These are phyloP conservation scores for Beroe forskalii DNA, from an alignment of 37 sponge, comb jelly and placozoan species.

Conservation along the genomic window DNA sequence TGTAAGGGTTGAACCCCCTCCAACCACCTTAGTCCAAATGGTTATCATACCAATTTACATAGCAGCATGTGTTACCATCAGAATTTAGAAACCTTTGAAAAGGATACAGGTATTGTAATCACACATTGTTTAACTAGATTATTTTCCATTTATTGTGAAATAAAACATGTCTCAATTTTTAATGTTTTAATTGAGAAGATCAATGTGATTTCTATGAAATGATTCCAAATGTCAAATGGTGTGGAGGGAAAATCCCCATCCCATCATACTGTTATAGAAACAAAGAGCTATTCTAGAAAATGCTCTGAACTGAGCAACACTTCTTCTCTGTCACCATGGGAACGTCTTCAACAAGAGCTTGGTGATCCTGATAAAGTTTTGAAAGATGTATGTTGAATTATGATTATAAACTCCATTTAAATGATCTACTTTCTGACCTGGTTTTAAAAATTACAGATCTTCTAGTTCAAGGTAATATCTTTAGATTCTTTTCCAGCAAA, in stretches of 20 bases:
- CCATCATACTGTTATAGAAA: not conserved
- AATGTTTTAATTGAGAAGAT: not conserved
- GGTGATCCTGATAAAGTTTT: slow-evolving; percentile 42
- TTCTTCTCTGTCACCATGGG: slow-evolving; percentile 22
- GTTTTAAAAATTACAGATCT: not conserved
- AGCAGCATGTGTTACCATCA: too few species aligned
- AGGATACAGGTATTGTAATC: too few species aligned
- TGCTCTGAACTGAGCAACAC: not conserved
- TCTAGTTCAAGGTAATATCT: too few species aligned
- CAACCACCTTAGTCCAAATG: too few species aligned
- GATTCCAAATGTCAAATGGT: not conserved
- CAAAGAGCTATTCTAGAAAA: not conserved
- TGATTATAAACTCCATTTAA: too few species aligned
- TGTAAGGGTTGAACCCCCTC: too few species aligned
- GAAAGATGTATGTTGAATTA: slow-evolving; percentile 38
- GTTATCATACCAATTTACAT: too few species aligned
- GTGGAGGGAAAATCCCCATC: not conserved
- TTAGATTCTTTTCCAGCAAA: too few species aligned
- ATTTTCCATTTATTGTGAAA: too few species aligned
- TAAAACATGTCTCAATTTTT: not conserved
- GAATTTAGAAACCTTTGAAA: too few species aligned
- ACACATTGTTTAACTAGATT: too few species aligned
- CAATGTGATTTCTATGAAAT: not conserved
- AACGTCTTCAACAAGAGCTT: slow-evolving; percentile 31
- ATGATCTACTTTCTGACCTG: not conserved